Evolutionary conservation across 1,140 invertebrate species (phyloP), one percentile per base, ranked within the genome.

Genomic region (Philaenus spumarius): DNA sequence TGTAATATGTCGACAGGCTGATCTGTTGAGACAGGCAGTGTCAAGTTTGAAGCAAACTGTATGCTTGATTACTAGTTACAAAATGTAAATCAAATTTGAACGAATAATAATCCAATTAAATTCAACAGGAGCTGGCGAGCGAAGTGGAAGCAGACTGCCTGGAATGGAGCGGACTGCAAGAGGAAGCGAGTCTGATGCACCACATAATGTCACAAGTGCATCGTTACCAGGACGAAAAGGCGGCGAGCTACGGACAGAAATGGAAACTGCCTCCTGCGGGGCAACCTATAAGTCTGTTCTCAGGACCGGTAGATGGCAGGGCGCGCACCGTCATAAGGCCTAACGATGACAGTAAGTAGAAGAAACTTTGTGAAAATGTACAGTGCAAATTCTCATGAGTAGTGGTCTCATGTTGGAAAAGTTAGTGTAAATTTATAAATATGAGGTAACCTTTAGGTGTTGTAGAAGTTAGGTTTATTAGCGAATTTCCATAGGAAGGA

Each of bases 221-320:
- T 61, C 67, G 78, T 59, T 79, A 82, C 58, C 72, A 76, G 55
- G 80, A 83, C 60, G 82, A 84, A 61, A 71, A 72, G 55, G 74
- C 74, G 67, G 67, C 74, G 35, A 77, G 77, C 64, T 70, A 77
- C 6, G 80, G 80, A 9, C 80, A 84, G 64, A 85, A 84, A 69
- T 86, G 83, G 83, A 86, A 85, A 67, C 66, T 85, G 15, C 83
- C 83, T 22, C 81, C 83, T 6, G 78, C 77, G 64, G 83, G 83
- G 3, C 82, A 85, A 64, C 82, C 83, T 0, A 81, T 85, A 62
- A 80, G 78, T 66, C 72, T 84, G 20, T 85, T 85, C 63, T 77
- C 75, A 62, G 77, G 78, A 55, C 74, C 76, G 55, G 71, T 68
- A 15, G 75, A 78, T 48, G 75, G 73, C 24, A 77, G 62, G 15